Evolutionary conservation across 2,113 vertebrate species (phyloP), one percentile per base, ranked within the genome.

Genomic region (Uria lomvia): DNA sequence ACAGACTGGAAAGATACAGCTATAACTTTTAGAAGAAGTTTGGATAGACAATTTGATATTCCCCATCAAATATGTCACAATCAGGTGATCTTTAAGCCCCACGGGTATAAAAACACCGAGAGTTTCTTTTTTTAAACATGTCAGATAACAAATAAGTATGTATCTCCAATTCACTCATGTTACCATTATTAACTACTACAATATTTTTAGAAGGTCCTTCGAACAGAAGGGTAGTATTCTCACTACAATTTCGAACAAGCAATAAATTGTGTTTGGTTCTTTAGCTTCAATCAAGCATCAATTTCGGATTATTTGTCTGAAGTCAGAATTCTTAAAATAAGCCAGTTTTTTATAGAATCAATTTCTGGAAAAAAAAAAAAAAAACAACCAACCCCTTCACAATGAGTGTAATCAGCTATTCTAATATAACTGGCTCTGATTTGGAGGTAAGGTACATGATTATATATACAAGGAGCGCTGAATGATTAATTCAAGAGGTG

Each of bases 241-340:
- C 34, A 49, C 56, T 42, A 71, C 40, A 72, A 45, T 90, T 95
- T 49, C 65, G 60, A 94, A 76, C 38, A 65, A 92, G 76, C 24
- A 74, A 59, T 27, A 94, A 83, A 89, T 56, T 84, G 60, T 42
- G 24, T 74, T 86, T 91, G 47, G 27, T 89, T 88, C 76, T 63
- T 75, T 14, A 91, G 73, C 42, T 86, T 77, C 88, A 84, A 95
- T 94, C 92, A 96, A 91, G 76, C 76, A 72, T 50, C 83, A 94
- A 95, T 87, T 96, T 81, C 42, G 58, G 59, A 71, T 78, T 95
- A 92, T 95, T 90, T 89, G 30, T 91, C 72, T 94, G 72, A 94
- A 94, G 72, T 86, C 73, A 88, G 68, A 88, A 59, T 63, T 95
- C 90, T 90, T 94, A 89, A 96, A 92, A 91, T 75, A 90, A 1